Base-by-base conservation (phyloP, 1,140 invertebrate genomes). In the Aphelenchoides fujianensis region DNA sequence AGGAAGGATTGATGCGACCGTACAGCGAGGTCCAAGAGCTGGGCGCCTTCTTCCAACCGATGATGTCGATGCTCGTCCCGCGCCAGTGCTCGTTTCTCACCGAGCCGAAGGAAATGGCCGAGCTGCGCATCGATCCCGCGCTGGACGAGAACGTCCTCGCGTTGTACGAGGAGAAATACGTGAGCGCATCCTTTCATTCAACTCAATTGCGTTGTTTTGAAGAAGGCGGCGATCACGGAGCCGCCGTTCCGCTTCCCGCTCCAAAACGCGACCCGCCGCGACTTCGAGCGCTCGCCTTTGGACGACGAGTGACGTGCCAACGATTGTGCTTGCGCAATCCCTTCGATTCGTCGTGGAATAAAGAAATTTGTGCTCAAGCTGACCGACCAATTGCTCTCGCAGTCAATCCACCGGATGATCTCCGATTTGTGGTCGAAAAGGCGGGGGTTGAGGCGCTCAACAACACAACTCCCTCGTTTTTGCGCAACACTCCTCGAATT, bases 1-100 rank as follows among this genome's bases (percentile, higher is more conserved):
- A 66, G 63, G 63, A 66, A 37, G 63, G 63, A 27, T n/a, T 66
- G 12, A 37, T 66, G 23, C 63, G 63, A n/a, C 63, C 63, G 12
- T 66, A 36, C 32, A 37, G 32, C 31, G 63, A 66, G 16, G 53
- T 66, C 32, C 63, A 66, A 36, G 16, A 37, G 2, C 34, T 36
- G 36, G 63, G 63, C 1, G 23, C 63, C 12, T 34, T 37, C 1
- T 66, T 66, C 31, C 3, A 12, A 3, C 32, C 32, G 0, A 30
- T 66, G 32, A n/a, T 66, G 2, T n/a, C 31, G 12, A 66, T 30
- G 16, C n/a, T 66, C 31, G 31, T 66, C 23, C 63, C 63, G 16
- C 63, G 63, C 30, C 27, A 66, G 53, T 66, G 63, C 32, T 23
- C 28, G 37, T 59, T 66, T 37, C 36, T 66, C 16, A 66, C 32